Evolutionary conservation across 92 coral and sea anemone species (phyloP).

Genomic region (Epizoanthus scotinus): DNA sequence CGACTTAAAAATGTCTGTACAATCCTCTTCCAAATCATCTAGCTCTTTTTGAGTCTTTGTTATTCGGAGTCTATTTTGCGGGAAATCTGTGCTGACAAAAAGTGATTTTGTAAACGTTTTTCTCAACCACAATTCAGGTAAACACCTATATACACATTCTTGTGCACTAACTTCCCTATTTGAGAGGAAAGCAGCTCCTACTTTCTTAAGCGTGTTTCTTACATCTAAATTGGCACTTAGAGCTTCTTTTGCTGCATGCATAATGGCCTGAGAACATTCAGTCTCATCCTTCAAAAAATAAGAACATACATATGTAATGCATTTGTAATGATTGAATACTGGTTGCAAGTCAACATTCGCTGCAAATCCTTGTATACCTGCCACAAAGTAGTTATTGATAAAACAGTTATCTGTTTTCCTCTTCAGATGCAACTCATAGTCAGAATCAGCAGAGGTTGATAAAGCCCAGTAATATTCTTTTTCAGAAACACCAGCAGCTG

Average conservation of each 20-base stretch:
- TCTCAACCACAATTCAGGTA: constrained; percentile 73
- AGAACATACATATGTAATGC: no score
- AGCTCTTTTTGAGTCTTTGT: constrained; percentile 60
- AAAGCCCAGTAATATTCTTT: constrained; percentile 55
- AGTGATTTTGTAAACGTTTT: constrained; percentile 65
- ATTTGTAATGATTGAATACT: no score
- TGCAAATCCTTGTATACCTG: constrained; percentile 59
- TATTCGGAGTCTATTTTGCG: constrained; percentile 66
- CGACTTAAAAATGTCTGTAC: no score
- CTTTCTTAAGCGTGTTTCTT: constrained; percentile 47
- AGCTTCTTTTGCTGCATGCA: constrained; percentile 71
- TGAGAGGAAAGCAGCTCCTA: constrained; percentile 69
- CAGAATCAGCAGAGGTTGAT: constrained; percentile 53
- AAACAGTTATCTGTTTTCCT: constrained; percentile 59
- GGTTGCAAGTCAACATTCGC: no score
- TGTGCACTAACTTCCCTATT: constrained; percentile 74
- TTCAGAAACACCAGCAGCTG: constrained; percentile 27
- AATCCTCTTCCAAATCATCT: constrained; percentile 63
- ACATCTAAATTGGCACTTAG: constrained; percentile 35
- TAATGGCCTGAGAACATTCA: constrained; percentile 53
- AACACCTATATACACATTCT: constrained; percentile 67
- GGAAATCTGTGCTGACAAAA: constrained; percentile 64
- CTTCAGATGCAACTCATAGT: constrained; percentile 55
- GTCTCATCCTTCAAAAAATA: no score
- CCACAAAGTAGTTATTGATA: no score